Base-by-base conservation (phyloP, 2,888 invertebrate species). In the Tanytarsus gracilentus region DNA sequence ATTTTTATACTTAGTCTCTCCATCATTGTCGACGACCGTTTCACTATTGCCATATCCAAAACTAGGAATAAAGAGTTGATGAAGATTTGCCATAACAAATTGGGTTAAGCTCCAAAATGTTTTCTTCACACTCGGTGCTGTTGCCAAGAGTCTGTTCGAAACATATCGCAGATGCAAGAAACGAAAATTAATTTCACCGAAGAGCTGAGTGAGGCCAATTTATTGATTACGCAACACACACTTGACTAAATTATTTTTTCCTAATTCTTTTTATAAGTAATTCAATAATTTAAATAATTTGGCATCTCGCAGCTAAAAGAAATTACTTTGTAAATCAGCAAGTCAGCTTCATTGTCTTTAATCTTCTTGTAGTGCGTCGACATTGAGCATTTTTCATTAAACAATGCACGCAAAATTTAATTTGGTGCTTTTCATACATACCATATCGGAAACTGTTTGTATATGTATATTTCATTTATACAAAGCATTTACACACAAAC, bases 41-140 rank as follows among this genome's bases (percentile, higher is more conserved):
- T n/a, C n/a, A n/a, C n/a, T n/a, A n/a, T n/a, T n/a, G n/a, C n/a
- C n/a, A n/a, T n/a, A n/a, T 8, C 44, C 44, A 44, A 44, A 44
- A 4, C 29, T 25, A n/a, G 58, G 58, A 27, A 44, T 58, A 16
- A 58, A 18, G 3, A 58, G 11, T 14, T 27, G 44, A 21, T 48
- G 44, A 4, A 85, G 65, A 65, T 84, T 80, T 27, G 80, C 76
- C 66, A 83, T 71, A 49, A 85, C 73, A 64, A 80, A 82, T 69
- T 78, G 77, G 63, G 80, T 78, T 65, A 84, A 67, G 66, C 79
- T 77, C 68, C 77, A 76, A 63, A 74, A 66, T 62, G 72, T 72
- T 52, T 68, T 69, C 18, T 70, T 70, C 36, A 74, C 63, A 58
- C 70, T 69, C 5, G 73, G 74, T 5, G 73, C 72, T 1, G 72